Evolutionary conservation across 2,113 vertebrate genomes (phyloP), one percentile per base, ranked within the genome.

Genomic region (Sebastes fasciatus): DNA sequence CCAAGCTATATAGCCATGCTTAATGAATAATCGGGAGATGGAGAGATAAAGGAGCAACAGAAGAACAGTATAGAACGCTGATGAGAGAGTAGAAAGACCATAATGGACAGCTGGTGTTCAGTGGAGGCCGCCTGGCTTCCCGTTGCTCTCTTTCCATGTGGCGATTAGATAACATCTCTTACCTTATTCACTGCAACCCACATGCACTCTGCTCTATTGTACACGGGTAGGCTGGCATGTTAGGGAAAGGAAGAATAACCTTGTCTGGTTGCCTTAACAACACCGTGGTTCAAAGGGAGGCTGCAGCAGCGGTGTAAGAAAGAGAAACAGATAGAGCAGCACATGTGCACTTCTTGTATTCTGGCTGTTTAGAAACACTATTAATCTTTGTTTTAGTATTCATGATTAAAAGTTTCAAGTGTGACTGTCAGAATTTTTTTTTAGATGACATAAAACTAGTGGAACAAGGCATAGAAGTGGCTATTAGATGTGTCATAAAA

Each of bases 81-180:
- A 84, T 62, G 84, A 84, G 83, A 54, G 88, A 86, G 82, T 42
- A 82, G 76, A 70, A 21, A 40, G 63, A 63, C 60, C 51, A 65
- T 58, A 83, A 62, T 62, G 85, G 82, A 85, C 93, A 94, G 93
- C 91, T 94, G 94, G 93, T 46, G 85, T 48, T 86, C 87, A 78
- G 74, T 48, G 58, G 72, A 83, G 86, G 67, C 73, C 58, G 86
- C 49, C 74, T 51, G 80, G 77, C 88, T 86, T 88, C 90, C 73
- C 74, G 13, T 84, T 79, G 80, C 66, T 81, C 58, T 75, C 84
- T 90, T 86, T 90, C 92, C 86, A 87, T 82, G 87, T 58, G 26
- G 72, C 61, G 40, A 57, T 77, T 51, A 90, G 94, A 95, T 95
- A 94, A 92, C 88, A 95, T 95, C 94, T 93, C 84, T 82, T 91